Conservation (phyloP, 2,113 vertebrate species). For the Rhinolophus ferrumequinum region DNA sequence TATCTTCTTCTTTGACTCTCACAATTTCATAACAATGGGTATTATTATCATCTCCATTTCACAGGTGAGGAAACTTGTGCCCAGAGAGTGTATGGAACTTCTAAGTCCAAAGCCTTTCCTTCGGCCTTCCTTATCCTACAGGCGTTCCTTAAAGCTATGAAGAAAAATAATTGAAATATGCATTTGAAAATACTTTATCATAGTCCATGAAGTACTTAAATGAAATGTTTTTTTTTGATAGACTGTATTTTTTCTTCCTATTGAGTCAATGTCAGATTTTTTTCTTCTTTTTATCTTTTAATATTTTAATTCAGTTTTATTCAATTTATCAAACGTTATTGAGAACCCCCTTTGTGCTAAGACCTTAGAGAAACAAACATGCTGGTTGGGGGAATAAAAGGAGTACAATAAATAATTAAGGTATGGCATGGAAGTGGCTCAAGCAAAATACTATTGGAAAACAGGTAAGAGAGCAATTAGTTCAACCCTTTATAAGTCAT, state of each 20-base stretch:
- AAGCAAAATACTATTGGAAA: neutral
- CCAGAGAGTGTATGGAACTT: neutral
- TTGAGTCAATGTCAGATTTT: neutral
- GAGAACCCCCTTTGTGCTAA: neutral
- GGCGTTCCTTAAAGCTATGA: neutral
- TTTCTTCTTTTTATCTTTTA: neutral
- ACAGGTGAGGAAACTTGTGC: neutral
- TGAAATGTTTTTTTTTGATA: neutral
- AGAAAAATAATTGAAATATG: neutral
- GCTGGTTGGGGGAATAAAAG: neutral
- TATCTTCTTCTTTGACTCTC: neutral
- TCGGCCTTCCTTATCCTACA: neutral
- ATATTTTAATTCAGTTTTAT: slow-evolving; percentile 39
- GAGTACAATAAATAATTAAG: neutral
- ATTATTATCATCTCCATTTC: neutral
- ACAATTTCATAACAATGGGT: neutral
- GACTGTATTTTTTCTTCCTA: neutral
- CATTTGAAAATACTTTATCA: neutral
- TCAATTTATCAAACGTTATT: neutral
- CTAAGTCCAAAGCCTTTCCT: neutral
- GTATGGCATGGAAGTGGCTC: neutral
- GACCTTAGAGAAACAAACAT: neutral
- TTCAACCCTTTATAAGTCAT: neutral
- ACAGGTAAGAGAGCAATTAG: neutral
- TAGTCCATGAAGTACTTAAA: neutral